A percentile compares a stretch with the other conserved stretches of the same genome.
These are phyloP conservation scores for Tragelaphus strepsiceros DNA, from an alignment of 2,113 vertebrate genomes.

Conservation along the genomic window DNA sequence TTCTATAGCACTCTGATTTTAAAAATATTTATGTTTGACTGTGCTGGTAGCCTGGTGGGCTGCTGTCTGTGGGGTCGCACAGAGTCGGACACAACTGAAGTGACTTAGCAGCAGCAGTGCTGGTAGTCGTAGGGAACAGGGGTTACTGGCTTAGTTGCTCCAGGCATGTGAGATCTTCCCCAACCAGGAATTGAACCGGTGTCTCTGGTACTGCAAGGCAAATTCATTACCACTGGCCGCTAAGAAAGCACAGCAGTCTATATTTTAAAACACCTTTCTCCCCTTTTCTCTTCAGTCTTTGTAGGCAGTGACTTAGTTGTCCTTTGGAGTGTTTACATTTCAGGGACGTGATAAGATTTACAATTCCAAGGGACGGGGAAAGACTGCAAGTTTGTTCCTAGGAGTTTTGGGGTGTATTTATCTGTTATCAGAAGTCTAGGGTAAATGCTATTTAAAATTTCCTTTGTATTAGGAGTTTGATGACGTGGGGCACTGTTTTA, in stretches of 20 bases:
- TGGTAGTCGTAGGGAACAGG: not conserved
- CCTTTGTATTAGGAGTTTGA: not conserved
- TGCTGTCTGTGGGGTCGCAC: too few species aligned
- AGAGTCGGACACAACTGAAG: too few species aligned
- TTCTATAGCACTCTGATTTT: not conserved
- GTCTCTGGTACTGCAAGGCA: not conserved
- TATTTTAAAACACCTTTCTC: not conserved
- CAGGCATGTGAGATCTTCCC: not conserved
- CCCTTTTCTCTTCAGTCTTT: not conserved
- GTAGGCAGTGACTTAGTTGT: not conserved
- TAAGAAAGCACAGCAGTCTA: not conserved
- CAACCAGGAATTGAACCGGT: not conserved
- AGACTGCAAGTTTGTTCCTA: not conserved
- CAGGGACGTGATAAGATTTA: not conserved
- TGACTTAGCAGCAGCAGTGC: not conserved
- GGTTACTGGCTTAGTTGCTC: not conserved
- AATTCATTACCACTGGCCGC: not conserved
- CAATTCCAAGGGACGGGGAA: not conserved
- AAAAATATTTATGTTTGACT: too few species aligned
- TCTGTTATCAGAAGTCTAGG: not conserved
- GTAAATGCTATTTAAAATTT: not conserved
- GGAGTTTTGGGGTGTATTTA: not conserved
- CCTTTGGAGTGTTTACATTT: not conserved
- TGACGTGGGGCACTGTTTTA: not conserved
- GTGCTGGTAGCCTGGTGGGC: not conserved